phyloP scores from a whole-genome alignment of 2,888 invertebrate species.

The Himalopsyche japonica region DNA sequence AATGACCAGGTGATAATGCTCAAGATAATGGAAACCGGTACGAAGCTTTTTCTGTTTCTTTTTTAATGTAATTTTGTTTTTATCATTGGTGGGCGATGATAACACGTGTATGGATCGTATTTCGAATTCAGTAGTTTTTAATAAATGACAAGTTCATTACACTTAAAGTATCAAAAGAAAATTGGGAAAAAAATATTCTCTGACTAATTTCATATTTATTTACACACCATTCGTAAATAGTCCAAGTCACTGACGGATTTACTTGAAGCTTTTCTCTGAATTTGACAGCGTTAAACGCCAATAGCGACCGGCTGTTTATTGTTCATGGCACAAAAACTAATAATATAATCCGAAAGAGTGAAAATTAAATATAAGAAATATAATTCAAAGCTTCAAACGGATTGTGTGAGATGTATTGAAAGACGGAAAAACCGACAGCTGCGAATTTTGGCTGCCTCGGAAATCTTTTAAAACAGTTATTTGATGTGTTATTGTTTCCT shows the following conservation, averaged over 20 bases:
- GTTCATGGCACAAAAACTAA: not conserved
- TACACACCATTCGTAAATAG: not conserved
- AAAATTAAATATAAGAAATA: not conserved
- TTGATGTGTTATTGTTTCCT: not conserved
- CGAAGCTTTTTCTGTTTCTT: too few species aligned
- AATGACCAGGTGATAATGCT: too few species aligned
- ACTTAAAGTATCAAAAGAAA: not conserved
- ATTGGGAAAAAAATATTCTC: not conserved
- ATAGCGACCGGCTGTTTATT: not conserved
- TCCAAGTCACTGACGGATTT: not conserved
- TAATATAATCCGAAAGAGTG: not conserved
- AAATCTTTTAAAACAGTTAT: not conserved
- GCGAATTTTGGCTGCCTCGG: not conserved
- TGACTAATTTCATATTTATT: not conserved
- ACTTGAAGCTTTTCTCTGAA: not conserved
- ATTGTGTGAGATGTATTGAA: not conserved
- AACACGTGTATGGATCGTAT: too few species aligned
- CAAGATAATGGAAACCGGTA: too few species aligned
- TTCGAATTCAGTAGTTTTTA: not conserved
- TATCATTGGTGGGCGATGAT: too few species aligned
- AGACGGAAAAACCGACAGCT: not conserved
- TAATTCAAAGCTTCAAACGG: not conserved
- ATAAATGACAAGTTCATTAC: not conserved
- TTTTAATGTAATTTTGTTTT: too few species aligned
- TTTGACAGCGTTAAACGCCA: not conserved